Conservation (phyloP, 2,888 invertebrate genomes). For the Aethes cnicana region DNA sequence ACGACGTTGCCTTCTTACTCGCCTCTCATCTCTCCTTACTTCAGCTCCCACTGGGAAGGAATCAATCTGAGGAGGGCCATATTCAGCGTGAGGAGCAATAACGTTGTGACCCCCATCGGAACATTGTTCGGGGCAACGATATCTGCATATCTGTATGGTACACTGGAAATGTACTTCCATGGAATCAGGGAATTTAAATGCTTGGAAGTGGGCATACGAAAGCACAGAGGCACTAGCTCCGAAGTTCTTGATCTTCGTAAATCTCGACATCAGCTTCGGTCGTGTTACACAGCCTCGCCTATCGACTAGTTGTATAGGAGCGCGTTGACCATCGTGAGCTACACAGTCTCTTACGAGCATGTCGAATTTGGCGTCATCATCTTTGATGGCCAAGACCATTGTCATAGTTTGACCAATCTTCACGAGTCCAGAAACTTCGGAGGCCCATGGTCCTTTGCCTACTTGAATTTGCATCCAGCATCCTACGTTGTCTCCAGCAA, state of each 20-base stretch:
- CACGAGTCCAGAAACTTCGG: conserved; percentile 95
- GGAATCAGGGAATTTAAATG: conserved; percentile 97
- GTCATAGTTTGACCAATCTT: conserved; percentile 98
- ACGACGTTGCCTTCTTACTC: conserved; percentile 85
- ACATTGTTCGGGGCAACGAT: conserved; percentile 96
- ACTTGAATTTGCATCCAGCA: conserved; percentile 99
- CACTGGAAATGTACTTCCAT: conserved; percentile 98
- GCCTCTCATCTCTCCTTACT: conserved; percentile 87
- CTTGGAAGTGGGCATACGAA: conserved; percentile 96
- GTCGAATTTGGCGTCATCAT: conserved; percentile 96
- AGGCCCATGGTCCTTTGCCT: conserved; percentile 97
- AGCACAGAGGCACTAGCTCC: conserved; percentile 95
- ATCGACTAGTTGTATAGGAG: conserved; percentile 96
- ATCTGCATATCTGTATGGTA: conserved; percentile 96
- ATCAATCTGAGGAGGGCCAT: conserved; percentile 86
- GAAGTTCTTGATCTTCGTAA: conserved; percentile 97
- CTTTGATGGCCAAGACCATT: conserved; percentile 97
- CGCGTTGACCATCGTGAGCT: conserved; percentile 96
- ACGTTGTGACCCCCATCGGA: conserved; percentile 83
- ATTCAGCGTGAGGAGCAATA: conserved; percentile 84
- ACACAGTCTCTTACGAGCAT: conserved; percentile 97
- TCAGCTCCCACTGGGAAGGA: conserved; percentile 83
- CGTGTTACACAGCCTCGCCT: conserved; percentile 95
- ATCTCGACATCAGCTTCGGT: conserved; percentile 95
- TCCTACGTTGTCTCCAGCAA: conserved; percentile 96